Evolutionary conservation across 2,797 vertebrate genomes (phyloP), one percentile per base, ranked within the genome.

Genomic region (Leuciscus waleckii): DNA sequence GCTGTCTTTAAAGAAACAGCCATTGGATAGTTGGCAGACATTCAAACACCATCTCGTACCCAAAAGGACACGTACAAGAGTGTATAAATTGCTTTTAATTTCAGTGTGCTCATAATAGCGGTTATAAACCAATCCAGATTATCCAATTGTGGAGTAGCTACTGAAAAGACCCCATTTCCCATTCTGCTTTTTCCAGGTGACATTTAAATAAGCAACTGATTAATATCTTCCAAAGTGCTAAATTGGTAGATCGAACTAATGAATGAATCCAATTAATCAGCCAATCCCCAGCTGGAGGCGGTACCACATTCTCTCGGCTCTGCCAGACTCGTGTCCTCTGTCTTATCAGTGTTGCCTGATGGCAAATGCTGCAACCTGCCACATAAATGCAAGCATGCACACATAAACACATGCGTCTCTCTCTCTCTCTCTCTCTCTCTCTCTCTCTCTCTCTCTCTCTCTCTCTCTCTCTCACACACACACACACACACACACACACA

Each of bases 161-260:
- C 39, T 29, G 37, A 69, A 81, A 82, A 89, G 85, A 92, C 88
- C 90, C 76, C 70, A 90, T 92, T 92, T 94, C 92, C 92, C 94
- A 91, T 90, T 90, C 89, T 74, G 81, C 84, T 90, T 87, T 89
- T 92, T 81, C 41, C 86, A 74, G 26, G 80, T 92, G 93, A 93
- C 91, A 91, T 93, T 94, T 95, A 95, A 95, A 94, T 92, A 94
- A 94, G 91, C 89, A 92, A 90, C 91, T 94, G 92, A 96, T 95
- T 94, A 94, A 94, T 93, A 94, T 93, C 92, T 92, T 93, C 89
- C 77, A 75, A 89, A 88, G 86, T 87, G 88, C 89, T 92, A 93
- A 94, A 94, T 92, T 92, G 92, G 91, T 94, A 93, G 92, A 95
- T 95, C 90, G 92, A 92, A 91, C 92, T 93, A 95, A 95, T 95